These are phyloP conservation scores for Drepanosiphum platanoidis DNA, from an alignment of 2,888 invertebrate species.

Conservation along the genomic window DNA sequence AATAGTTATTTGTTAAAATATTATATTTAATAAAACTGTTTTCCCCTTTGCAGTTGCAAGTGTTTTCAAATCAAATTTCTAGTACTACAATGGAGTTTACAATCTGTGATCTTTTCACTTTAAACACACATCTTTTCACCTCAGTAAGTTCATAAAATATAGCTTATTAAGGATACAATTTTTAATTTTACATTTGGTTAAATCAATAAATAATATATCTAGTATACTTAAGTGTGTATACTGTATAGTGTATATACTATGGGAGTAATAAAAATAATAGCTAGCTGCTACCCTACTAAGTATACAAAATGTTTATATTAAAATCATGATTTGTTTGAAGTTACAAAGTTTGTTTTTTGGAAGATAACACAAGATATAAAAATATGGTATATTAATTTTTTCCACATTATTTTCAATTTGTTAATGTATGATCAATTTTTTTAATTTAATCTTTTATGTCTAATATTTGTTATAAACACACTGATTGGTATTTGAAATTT, in stretches of 20 bases:
- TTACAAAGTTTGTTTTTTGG: neutral
- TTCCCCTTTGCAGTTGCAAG: constrained; percentile 64
- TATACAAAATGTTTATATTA: too few relatives aligned
- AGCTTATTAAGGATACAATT: neutral
- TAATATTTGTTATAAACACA: too few relatives aligned
- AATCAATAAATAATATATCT: too few relatives aligned
- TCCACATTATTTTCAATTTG: too few relatives aligned
- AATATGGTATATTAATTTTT: too few relatives aligned
- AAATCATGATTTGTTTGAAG: neutral
- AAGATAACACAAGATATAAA: too few relatives aligned
- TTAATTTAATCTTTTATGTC: too few relatives aligned
- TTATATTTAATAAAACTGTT: neutral
- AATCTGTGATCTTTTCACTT: constrained; percentile 66
- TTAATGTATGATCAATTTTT: too few relatives aligned
- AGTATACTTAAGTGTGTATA: neutral
- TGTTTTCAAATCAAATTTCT: constrained; percentile 66
- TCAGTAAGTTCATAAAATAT: constrained; percentile 65
- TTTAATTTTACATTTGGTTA: neutral
- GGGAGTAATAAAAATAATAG: too few relatives aligned
- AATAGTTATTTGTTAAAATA: neutral
- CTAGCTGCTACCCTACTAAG: too few relatives aligned
- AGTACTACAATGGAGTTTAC: constrained; percentile 66
- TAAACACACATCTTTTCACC: constrained; percentile 66
- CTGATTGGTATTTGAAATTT: too few relatives aligned
- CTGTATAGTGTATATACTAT: too few relatives aligned